A percentile compares a stretch with the other conserved stretches of the same genome.
Conservation (phyloP, 2,113 vertebrate genomes). For the Gallinago media region DNA sequence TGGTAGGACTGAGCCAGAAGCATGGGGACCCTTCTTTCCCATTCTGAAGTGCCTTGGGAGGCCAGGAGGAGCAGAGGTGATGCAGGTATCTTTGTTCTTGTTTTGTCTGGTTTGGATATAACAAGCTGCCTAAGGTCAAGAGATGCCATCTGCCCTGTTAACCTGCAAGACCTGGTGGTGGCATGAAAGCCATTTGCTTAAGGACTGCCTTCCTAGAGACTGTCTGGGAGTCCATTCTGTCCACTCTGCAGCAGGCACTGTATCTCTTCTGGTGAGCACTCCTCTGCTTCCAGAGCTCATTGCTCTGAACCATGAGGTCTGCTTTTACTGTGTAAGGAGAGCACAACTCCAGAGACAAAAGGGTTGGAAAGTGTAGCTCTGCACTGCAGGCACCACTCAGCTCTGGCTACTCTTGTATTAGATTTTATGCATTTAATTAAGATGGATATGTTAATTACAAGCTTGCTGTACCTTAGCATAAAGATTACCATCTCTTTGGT, state of each 20-base stretch:
- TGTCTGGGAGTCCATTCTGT: background rate
- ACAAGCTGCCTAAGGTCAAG: background rate
- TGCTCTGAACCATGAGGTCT: background rate
- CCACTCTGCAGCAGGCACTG: background rate
- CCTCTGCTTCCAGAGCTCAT: background rate
- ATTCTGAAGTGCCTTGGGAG: background rate
- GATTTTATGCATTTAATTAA: constrained; percentile 12
- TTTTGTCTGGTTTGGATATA: background rate
- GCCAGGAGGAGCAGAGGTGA: background rate
- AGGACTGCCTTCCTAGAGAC: background rate
- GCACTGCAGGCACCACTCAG: background rate
- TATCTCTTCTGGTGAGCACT: background rate
- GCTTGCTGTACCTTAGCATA: background rate
- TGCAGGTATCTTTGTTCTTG: background rate
- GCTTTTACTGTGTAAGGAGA: background rate
- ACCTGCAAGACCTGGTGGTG: background rate
- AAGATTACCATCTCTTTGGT: background rate
- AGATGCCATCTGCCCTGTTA: background rate
- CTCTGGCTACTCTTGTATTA: constrained; percentile 11
- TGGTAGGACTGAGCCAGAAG: background rate
- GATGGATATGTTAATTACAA: background rate
- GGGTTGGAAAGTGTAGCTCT: background rate
- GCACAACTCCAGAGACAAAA: background rate
- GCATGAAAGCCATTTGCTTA: background rate
- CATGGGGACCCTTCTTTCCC: background rate